A percentile compares a stretch with the other conserved stretches of the same genome.
Evolutionary conservation across 2,797 vertebrate genomes (phyloP).

Genomic region (Platalea minor): DNA sequence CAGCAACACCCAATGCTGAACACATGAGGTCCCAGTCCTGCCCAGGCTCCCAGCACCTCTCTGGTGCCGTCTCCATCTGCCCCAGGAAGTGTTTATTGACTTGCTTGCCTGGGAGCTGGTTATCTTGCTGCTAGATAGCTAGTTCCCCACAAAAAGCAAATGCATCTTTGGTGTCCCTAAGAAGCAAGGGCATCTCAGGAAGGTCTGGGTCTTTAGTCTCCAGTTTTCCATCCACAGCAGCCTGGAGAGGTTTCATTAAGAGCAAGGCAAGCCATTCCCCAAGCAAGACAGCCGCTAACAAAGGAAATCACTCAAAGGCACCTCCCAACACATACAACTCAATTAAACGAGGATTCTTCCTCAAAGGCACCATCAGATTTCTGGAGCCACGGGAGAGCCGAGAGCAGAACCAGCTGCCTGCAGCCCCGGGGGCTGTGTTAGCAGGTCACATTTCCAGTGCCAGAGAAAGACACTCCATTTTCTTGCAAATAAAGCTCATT

Average conservation of each 20-base stretch:
- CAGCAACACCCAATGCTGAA: background rate
- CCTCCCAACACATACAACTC: background rate
- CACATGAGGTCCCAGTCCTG: background rate
- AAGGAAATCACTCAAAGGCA: conserved; percentile 23
- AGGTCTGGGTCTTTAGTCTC: background rate
- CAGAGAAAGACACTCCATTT: background rate
- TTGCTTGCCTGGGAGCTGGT: background rate
- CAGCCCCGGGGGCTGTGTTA: background rate
- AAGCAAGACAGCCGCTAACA: background rate
- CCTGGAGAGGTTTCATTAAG: conserved; percentile 5
- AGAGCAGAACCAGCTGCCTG: background rate
- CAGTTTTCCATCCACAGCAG: background rate
- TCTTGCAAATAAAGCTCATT: background rate
- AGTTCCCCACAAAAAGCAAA: background rate
- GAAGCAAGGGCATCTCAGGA: background rate
- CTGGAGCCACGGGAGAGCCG: background rate
- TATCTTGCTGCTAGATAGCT: background rate
- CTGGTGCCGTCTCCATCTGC: background rate
- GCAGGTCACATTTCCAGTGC: background rate
- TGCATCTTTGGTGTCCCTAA: background rate
- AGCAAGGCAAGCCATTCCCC: background rate
- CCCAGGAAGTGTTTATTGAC: background rate
- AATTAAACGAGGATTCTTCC: conserved; percentile 1
- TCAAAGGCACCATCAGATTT: conserved; percentile 28
- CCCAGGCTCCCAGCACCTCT: background rate